phyloP scores from a whole-genome alignment of 2,797 vertebrate genomes.

The Salmo trutta region DNA sequence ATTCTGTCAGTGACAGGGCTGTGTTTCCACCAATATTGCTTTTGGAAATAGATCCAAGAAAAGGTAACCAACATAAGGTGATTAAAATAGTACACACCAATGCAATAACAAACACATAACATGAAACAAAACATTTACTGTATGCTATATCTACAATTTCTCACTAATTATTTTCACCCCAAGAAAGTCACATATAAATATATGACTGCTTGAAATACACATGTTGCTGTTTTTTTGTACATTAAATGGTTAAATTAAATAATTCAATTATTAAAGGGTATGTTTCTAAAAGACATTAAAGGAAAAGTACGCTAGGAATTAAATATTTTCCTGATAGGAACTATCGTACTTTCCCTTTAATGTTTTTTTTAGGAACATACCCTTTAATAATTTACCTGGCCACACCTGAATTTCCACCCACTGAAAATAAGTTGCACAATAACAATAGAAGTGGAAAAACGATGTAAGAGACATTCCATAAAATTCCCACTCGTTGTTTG shows the following conservation, averaged over 20 bases:
- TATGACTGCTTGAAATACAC: not conserved
- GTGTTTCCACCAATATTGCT: not conserved
- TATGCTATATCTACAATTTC: not conserved
- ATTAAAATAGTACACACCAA: no score
- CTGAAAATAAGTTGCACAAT: slow-evolving; percentile 8
- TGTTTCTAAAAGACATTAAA: no score
- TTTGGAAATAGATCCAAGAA: not conserved
- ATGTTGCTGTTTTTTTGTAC: not conserved
- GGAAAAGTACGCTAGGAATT: no score
- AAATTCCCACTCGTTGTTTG: not conserved
- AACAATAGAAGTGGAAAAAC: slow-evolving; percentile 8
- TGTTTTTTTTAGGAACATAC: not conserved
- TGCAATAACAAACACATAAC: no score
- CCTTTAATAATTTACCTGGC: slow-evolving; percentile 33
- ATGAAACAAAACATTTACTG: not conserved
- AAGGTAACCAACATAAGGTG: not conserved
- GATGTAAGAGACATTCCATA: not conserved
- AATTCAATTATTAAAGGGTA: not conserved
- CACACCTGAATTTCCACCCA: slow-evolving; percentile 24
- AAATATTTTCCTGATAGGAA: no score
- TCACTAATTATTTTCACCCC: not conserved
- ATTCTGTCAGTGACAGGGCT: no score
- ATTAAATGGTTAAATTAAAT: not conserved
- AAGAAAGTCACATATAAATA: not conserved
- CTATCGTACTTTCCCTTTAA: slow-evolving; percentile 2